These are phyloP conservation scores for Drosophila quadrilineata DNA, from an alignment of 1,140 invertebrate species.

Conservation along the genomic window DNA sequence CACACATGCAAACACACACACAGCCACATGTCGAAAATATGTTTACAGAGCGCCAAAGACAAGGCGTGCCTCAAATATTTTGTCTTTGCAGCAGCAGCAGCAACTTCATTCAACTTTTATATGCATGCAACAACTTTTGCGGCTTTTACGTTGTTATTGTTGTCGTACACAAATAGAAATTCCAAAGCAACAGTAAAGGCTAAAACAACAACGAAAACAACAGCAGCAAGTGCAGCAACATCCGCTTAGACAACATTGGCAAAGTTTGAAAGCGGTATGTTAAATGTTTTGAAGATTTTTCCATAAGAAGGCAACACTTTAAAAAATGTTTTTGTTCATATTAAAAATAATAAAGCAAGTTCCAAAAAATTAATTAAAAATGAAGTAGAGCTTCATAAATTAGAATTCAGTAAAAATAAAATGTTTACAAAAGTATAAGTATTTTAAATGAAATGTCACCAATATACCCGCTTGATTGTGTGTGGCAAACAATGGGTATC, in stretches of 20 bases:
- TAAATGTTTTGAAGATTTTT: too few relatives aligned
- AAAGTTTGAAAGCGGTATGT: neutral
- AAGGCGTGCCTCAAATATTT: constrained; percentile 18
- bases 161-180: constrained; percentile 46
- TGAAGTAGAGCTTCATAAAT: too few relatives aligned
- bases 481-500: neutral
- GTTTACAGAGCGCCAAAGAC: too few relatives aligned
- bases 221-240: constrained; percentile 35
- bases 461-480: neutral
- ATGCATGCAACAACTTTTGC: constrained; percentile 23
- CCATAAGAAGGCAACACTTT: too few relatives aligned
- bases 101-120: constrained; percentile 22
- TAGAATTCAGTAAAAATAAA: too few relatives aligned
- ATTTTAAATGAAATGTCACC: neutral
- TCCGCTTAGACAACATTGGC: constrained; percentile 27
- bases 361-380: too few relatives aligned
- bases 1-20: neutral
- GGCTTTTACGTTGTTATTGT: constrained; percentile 26
- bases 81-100: neutral
- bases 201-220: neutral
- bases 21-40: neutral
- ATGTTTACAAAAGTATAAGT: too few relatives aligned
- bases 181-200: constrained; percentile 25
- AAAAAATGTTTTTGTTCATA: too few relatives aligned
- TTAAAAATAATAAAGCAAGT: too few relatives aligned